Percentiles rank a stretch among this genome's conserved stretches.
Evolutionary conservation across 1,140 invertebrate genomes (phyloP).

Genomic region (Zaprionus ornatus): DNA sequence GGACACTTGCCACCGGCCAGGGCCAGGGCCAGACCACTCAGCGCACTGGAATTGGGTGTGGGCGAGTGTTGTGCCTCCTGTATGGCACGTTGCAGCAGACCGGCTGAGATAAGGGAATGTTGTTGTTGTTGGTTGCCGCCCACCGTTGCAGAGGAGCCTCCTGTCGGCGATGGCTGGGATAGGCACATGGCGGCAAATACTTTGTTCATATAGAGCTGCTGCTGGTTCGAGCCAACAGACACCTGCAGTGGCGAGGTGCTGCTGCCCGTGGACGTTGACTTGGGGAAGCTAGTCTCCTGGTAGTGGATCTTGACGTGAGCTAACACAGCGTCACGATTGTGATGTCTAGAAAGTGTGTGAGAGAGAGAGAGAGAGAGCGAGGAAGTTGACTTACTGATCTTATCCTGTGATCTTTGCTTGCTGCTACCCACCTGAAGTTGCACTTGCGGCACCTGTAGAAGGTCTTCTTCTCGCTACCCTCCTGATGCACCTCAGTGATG

Average conservation of each 20-base stretch:
- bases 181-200: conserved; percentile 82
- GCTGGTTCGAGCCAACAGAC: conserved; percentile 65
- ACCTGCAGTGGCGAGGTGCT: conserved; percentile 75
- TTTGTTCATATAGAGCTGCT: conserved; percentile 80
- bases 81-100: conserved; percentile 72
- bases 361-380: not conserved
- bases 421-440: conserved; percentile 87
- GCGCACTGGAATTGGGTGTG: conserved; percentile 63
- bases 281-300: conserved; percentile 69
- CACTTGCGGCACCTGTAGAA: conserved; percentile 94
- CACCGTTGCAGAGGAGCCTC: conserved; percentile 11
- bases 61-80: conserved; percentile 72
- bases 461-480: conserved; percentile 85
- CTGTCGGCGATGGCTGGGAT: conserved; percentile 62
- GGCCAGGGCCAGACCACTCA: conserved; percentile 74
- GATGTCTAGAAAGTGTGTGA: conserved; percentile 84
- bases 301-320: conserved; percentile 89
- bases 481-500: conserved; percentile 77
- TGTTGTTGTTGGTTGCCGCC: conserved; percentile 28
- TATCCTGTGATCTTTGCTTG: not conserved
- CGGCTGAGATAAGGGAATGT: conserved; percentile 71
- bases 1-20: conserved; percentile 69
- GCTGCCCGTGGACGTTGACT: conserved; percentile 46
- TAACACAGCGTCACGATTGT: conserved; percentile 87
- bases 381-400: not conserved